These are phyloP conservation scores for Solenodon paradoxus DNA, from an alignment of 2,113 vertebrate species.

Conservation along the genomic window DNA sequence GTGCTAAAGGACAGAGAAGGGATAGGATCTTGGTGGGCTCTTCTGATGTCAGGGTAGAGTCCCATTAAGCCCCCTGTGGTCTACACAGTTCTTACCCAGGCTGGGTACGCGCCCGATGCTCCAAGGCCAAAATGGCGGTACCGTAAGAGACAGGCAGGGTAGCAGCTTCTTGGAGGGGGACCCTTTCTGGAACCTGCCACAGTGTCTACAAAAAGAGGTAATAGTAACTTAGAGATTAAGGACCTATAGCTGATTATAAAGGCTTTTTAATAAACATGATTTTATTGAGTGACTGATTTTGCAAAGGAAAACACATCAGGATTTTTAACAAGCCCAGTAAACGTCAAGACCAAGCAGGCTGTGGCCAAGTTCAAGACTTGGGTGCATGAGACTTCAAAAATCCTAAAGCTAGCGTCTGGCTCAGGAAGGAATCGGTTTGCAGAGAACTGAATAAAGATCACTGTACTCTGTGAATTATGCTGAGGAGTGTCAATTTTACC, in stretches of 20 bases:
- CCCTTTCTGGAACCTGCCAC: slow-evolving; percentile 55
- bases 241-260: background rate
- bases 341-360: background rate
- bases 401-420: background rate
- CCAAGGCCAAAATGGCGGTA: slow-evolving; percentile 44
- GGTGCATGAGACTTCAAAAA: background rate
- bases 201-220: slow-evolving; percentile 47
- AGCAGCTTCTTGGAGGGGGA: slow-evolving; percentile 22
- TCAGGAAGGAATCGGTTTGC: background rate
- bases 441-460: background rate
- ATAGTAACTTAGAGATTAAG: background rate
- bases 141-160: background rate
- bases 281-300: background rate
- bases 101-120: background rate
- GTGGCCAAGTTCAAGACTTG: background rate
- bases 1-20: background rate
- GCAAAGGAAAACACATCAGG: background rate
- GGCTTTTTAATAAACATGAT: background rate
- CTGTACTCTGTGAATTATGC: background rate
- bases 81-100: slow-evolving; percentile 19
- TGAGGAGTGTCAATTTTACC: background rate
- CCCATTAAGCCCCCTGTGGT: background rate
- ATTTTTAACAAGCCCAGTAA: background rate
- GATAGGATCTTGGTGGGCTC: background rate
- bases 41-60: background rate